A percentile compares a stretch with the other conserved stretches of the same genome.
phyloP scores from a whole-genome alignment of 2,797 vertebrate genomes.

The Microtus californicus region DNA sequence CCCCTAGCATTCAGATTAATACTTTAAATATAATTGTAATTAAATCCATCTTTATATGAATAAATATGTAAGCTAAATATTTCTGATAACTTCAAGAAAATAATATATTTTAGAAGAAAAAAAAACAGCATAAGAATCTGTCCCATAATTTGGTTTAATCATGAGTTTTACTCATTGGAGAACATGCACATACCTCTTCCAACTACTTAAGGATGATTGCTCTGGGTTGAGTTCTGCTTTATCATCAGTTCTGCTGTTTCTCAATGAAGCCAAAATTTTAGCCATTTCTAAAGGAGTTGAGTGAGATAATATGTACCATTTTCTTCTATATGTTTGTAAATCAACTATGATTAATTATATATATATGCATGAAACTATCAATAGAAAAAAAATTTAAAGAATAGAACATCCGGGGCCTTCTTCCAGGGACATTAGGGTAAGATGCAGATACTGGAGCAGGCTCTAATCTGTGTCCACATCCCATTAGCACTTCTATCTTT shows the following conservation, averaged over 20 bases:
- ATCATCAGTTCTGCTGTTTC: background rate
- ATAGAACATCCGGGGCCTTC: background rate
- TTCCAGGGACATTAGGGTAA: background rate
- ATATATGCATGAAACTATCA: background rate
- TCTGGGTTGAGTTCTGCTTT: too few relatives aligned
- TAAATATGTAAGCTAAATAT: background rate
- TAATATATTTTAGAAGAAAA: background rate
- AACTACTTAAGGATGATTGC: background rate
- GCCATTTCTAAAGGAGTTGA: background rate
- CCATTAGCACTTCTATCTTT: background rate
- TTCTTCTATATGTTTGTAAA: background rate
- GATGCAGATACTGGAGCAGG: accelerated
- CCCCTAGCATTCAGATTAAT: background rate
- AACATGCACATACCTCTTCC: background rate
- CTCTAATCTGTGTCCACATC: background rate
- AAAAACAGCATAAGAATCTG: background rate
- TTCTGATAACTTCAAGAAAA: background rate
- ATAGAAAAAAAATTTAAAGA: background rate
- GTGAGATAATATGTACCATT: background rate
- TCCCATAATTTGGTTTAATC: background rate
- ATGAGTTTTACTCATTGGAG: background rate
- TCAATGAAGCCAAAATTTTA: conserved; percentile 24
- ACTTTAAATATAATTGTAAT: background rate
- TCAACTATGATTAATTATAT: background rate
- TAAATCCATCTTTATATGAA: background rate